A percentile compares a stretch with the other conserved stretches of the same genome.
Evolutionary conservation across 2,797 vertebrate species (phyloP).

Genomic region (Channa striata): DNA sequence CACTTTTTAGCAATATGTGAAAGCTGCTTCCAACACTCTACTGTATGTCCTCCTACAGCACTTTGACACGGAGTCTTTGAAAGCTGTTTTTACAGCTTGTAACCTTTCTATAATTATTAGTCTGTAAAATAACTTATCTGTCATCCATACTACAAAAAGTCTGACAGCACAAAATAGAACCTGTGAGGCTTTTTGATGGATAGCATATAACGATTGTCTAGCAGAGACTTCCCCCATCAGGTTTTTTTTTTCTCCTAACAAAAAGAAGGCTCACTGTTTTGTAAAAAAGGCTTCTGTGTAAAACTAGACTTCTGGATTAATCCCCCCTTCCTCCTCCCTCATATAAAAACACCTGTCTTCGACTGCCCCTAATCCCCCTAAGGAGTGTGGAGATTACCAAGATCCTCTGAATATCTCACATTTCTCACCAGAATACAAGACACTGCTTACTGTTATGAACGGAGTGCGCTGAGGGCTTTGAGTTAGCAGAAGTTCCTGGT

Average conservation of each 20-base stretch:
- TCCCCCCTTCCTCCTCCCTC: conserved; percentile 30
- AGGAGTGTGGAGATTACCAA: conserved; percentile 74
- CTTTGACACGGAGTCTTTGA: conserved; percentile 8
- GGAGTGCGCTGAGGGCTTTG: not conserved
- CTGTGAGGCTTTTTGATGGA: conserved; percentile 6
- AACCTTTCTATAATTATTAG: not conserved
- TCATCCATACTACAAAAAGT: not conserved
- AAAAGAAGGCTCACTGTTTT: conserved; percentile 19
- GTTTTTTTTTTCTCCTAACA: not conserved
- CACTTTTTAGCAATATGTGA: conserved; percentile 30
- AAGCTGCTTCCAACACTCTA: conserved; percentile 1
- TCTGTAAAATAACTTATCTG: not conserved
- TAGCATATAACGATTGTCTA: conserved; percentile 7
- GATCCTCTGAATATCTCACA: conserved; percentile 68
- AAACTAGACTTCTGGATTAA: conserved; percentile 75
- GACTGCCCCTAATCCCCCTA: conserved; percentile 74
- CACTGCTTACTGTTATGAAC: conserved; percentile 26
- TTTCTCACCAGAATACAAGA: conserved; percentile 59
- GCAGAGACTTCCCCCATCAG: not conserved
- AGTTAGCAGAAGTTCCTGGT: not conserved
- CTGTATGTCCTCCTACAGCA: not conserved
- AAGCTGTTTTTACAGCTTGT: not conserved
- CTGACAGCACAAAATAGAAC: not conserved
- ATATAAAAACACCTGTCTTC: conserved; percentile 72
- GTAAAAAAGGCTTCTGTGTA: conserved; percentile 53